Percentiles rank a stretch among this genome's conserved stretches.
phyloP scores from a whole-genome alignment of 2,888 invertebrate genomes.

The Drosophila borborema region DNA sequence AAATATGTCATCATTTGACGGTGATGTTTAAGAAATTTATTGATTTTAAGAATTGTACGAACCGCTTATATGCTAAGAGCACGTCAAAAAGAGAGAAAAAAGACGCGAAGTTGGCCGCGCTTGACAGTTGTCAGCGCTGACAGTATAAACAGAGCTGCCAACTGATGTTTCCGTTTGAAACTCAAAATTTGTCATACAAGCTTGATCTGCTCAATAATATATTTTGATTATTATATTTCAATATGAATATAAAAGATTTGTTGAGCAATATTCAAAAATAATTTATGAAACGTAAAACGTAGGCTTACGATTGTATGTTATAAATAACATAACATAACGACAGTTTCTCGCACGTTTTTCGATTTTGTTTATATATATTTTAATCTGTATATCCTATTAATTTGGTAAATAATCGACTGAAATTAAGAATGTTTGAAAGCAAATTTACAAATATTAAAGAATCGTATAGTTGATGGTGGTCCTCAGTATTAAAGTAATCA shows the following conservation, averaged over 20 bases:
- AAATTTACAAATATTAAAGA: not conserved
- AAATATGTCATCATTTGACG: slow-evolving; percentile 30
- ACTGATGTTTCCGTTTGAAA: slow-evolving; percentile 43
- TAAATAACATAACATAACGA: not conserved
- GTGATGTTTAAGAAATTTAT: slow-evolving; percentile 73
- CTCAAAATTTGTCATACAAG: slow-evolving; percentile 16
- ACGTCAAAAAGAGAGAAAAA: slow-evolving; percentile 84
- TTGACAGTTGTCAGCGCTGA: slow-evolving; percentile 42
- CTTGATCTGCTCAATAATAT: slow-evolving; percentile 4
- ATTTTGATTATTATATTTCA: not conserved
- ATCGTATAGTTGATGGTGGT: slow-evolving; percentile 18
- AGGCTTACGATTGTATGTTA: slow-evolving; percentile 5
- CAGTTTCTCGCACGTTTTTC: not conserved
- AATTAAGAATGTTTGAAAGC: not conserved
- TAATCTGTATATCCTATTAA: not conserved
- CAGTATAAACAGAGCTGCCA: slow-evolving; percentile 46
- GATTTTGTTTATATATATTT: not conserved
- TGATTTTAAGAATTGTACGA: slow-evolving; percentile 76
- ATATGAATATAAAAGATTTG: not conserved
- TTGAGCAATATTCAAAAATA: not conserved
- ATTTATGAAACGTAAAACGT: slow-evolving; percentile 1
- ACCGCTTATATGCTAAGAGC: slow-evolving; percentile 81
- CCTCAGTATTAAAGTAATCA: not conserved
- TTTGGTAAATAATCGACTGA: not conserved
- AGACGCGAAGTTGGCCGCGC: slow-evolving; percentile 75